phyloP scores from a whole-genome alignment of 2,797 vertebrate species.

The Megaceryle alcyon region DNA sequence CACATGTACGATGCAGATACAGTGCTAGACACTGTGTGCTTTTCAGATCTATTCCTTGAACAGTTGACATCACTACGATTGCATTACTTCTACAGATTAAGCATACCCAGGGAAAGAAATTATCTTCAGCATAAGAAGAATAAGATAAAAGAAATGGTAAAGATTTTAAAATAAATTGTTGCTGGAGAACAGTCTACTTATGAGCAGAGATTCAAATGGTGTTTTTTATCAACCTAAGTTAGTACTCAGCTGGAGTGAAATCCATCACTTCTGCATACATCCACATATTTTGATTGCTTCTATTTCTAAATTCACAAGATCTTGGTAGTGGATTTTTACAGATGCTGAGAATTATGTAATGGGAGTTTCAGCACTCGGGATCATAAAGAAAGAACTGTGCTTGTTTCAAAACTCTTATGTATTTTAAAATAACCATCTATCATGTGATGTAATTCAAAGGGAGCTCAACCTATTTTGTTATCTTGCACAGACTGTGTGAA shows the following conservation, averaged over 20 bases:
- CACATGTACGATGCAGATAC: rapidly evolving
- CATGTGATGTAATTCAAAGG: not conserved
- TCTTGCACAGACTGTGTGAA: not conserved
- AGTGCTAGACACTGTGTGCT: not conserved
- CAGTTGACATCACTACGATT: not conserved
- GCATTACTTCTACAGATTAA: not conserved
- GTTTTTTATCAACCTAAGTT: not conserved
- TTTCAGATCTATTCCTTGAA: not conserved
- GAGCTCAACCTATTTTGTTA: not conserved
- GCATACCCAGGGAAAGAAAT: not conserved
- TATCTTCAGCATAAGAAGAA: not conserved
- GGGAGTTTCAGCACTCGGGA: not conserved
- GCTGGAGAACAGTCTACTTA: not conserved
- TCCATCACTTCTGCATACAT: not conserved
- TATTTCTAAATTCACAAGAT: not conserved
- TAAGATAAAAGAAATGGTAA: not conserved
- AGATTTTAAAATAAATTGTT: not conserved
- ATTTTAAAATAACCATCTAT: not conserved
- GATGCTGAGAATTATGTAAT: not conserved
- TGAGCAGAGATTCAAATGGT: not conserved
- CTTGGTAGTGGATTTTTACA: not conserved
- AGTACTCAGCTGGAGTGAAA: not conserved
- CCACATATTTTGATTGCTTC: not conserved
- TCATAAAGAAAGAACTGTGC: not conserved
- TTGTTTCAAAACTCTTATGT: not conserved